Base-by-base conservation (phyloP, 1,140 invertebrate genomes). In the Formica selysi region DNA sequence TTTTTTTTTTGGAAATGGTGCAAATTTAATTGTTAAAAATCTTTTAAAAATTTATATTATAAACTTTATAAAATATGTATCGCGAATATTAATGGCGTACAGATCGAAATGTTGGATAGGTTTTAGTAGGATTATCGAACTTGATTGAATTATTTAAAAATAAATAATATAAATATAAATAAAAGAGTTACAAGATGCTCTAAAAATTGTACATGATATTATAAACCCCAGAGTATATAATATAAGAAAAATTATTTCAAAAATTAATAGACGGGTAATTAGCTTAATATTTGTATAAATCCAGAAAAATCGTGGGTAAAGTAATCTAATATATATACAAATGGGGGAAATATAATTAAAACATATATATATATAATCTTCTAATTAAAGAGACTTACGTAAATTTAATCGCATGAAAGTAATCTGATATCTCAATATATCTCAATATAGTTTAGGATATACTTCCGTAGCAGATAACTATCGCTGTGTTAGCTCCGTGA, bases 391-490 rank as follows among this genome's bases (percentile, higher is more conserved):
- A 48, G 5, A 51, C 48, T 51, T 19, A 32, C 16, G 38, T 44
- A 16, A 57, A 73, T 73, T 81, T 3, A 48, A 81, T 6, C 67
- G 8, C 16, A n/a, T 19, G 4, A 29, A 54, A 61, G 26, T 83
- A 74, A 74, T 74, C 57, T 48, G 26, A 61, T n/a, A 41, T 29
- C 26, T 29, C 26, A 29, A 29, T 29, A 29, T 29, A 29, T 29
- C 38, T 48, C 68, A 29, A 62, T 83, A 83, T 41, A 70, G n/a
- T 83, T 83, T 73, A 61, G 26, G 29, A 13, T 83, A 73, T 73
- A 61, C 61, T 81, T 26, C 19, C 79, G 48, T 57, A 26, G 67
- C 67, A 54, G 79, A 73, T 73, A 73, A 61, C 67, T 38, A 57
- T 38, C 68, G 26, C 26, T 73, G 44, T n/a, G 67, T 38, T 73